Evolutionary conservation across 2,888 invertebrate genomes (phyloP).

Genomic region (Athripsodes cinereus): DNA sequence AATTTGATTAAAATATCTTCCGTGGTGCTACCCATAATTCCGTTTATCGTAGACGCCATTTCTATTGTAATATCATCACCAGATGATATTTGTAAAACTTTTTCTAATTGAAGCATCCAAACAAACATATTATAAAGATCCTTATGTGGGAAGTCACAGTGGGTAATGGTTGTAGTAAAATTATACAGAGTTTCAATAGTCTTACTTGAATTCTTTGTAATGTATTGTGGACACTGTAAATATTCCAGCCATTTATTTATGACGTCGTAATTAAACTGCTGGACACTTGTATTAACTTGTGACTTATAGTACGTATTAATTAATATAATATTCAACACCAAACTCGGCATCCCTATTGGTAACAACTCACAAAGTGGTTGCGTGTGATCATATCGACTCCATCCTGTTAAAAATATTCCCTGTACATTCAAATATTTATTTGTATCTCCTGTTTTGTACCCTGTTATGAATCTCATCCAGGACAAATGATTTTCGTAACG

Average conservation of each 20-base stretch:
- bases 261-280: neutral
- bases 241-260: neutral
- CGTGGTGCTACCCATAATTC: no score
- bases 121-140: no score
- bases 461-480: constrained; percentile 58
- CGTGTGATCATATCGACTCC: constrained; percentile 66
- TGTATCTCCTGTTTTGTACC: constrained; percentile 43
- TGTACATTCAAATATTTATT: constrained; percentile 44
- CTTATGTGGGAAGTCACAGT: no score
- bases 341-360: constrained; percentile 56
- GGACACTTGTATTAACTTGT: neutral
- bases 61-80: no score
- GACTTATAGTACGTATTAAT: constrained; percentile 29
- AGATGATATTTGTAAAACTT: no score
- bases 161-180: neutral
- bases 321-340: constrained; percentile 52
- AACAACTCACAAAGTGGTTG: constrained; percentile 59
- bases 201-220: neutral
- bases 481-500: constrained; percentile 66
- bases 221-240: neutral
- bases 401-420: constrained; percentile 66
- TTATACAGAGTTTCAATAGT: neutral
- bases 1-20: no score
- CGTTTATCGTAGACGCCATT: no score
- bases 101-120: no score